Base-by-base conservation (phyloP, 2,888 invertebrate species). In the Drosophila multiciliata region DNA sequence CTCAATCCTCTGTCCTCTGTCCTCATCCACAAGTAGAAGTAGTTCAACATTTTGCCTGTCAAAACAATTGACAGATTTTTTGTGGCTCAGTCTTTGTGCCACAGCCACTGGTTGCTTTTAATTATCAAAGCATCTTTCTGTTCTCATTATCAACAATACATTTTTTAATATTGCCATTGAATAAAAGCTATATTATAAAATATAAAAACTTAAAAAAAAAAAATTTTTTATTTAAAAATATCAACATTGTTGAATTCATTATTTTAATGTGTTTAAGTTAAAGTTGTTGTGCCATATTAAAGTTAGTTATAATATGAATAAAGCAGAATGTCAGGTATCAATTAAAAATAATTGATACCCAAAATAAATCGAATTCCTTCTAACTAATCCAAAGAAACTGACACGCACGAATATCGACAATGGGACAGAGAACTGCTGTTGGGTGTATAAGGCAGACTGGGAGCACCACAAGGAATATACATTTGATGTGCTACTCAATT, bases 381-480 rank as follows among this genome's bases (percentile, higher is more conserved):
- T n/a, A n/a, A 33, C 42, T 1, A 55, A 49, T 11, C n/a, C 75
- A 32, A 26, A 26, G 5, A 17, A 17, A 8, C 8, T 15, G 7
- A 9, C 6, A 1, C 8, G 45, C 32, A 74, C 82, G 77, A 12
- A 53, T n/a, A 52, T 20, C 3, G 2, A 35, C 3, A 53, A 66
- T 49, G 61, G 48, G 40, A 26, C 54, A 23, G 66, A 74, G 1
- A 68, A 35, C 17, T 87, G 87, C 29, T 85, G 74, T 29, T 85
- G 87, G 87, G 11, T 80, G 8, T 35, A 81, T 71, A 59, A 57
- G 23, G 17, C 35, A 0, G 85, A 23, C 3, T 73, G 73, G 71
- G 38, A 65, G 3, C 63, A 73, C n/a, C 49, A 40, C 1, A 8
- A 17, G 6, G 52, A 52, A 0, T 77, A 77, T 65, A 54, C 69